A percentile compares a stretch with the other conserved stretches of the same genome.
These are phyloP conservation scores for Loris lydekkerianus DNA, from an alignment of 2,797 vertebrate genomes.

Conservation along the genomic window DNA sequence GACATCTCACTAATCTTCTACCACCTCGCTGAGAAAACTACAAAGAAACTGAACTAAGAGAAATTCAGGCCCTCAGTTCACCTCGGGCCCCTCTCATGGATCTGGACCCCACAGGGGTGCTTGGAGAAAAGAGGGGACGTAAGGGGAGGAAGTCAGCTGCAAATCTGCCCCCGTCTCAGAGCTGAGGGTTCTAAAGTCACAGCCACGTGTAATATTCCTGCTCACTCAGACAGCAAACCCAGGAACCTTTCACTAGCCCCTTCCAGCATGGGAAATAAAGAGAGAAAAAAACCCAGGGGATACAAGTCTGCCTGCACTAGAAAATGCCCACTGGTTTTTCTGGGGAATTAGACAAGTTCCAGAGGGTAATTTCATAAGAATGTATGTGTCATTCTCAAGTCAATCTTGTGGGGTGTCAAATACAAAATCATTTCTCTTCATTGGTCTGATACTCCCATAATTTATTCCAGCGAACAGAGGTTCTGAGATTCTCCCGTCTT, in stretches of 20 bases:
- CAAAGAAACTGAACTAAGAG: neutral
- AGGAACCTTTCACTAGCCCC: neutral
- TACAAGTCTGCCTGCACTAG: neutral
- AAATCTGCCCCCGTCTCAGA: neutral
- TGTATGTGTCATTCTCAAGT: neutral
- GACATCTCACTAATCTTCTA: neutral
- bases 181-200: neutral
- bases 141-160: too few relatives aligned
- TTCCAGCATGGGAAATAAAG: neutral
- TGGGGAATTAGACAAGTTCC: neutral
- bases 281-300: neutral
- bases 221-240: neutral
- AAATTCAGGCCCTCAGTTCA: neutral
- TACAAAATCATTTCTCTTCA: neutral
- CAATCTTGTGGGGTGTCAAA: neutral
- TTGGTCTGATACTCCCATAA: neutral
- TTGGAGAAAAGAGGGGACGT: neutral
- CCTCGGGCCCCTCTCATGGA: neutral
- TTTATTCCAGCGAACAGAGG: neutral
- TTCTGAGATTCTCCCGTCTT: neutral
- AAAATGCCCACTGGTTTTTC: neutral
- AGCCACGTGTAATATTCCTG: neutral
- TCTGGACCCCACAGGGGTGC: rapidly evolving
- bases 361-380: neutral
- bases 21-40: neutral